Conservation (phyloP, 1,140 invertebrate genomes). For the Orchesella cincta region DNA sequence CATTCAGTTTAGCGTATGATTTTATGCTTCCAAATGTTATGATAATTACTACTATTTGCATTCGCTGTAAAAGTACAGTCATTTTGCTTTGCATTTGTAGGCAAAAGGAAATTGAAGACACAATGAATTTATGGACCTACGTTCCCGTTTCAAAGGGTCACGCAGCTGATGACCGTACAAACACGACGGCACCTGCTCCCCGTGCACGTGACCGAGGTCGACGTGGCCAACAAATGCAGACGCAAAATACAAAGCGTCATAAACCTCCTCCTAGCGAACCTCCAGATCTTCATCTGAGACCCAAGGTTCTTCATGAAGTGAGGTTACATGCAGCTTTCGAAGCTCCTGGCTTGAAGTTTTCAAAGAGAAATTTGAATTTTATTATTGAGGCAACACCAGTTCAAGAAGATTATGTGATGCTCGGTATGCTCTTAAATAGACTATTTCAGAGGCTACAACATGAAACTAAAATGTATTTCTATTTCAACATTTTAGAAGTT, state of each 20-base stretch:
- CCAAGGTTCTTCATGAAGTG: background rate
- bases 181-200: background rate
- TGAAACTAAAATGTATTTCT: slow-evolving; percentile 1
- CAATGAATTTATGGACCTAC: background rate
- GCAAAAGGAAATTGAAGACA: background rate
- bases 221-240: background rate
- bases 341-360: slow-evolving; percentile 22
- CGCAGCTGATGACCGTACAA: background rate
- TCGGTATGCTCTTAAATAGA: background rate
- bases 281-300: background rate
- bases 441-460: background rate
- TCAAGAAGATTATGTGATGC: slow-evolving; percentile 26
- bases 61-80: background rate
- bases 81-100: background rate
- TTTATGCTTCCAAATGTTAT: background rate
- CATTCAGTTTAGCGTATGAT: background rate
- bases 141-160: background rate
- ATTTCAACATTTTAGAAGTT: background rate
- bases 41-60: background rate
- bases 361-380: slow-evolving; percentile 16
- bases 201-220: background rate
- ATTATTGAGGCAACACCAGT: slow-evolving; percentile 32
- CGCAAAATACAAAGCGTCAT: background rate
- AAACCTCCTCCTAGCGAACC: background rate
- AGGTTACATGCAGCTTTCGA: slow-evolving; percentile 16